Base-by-base conservation (phyloP, 2,888 invertebrate genomes). In the Chironomus tentans region DNA sequence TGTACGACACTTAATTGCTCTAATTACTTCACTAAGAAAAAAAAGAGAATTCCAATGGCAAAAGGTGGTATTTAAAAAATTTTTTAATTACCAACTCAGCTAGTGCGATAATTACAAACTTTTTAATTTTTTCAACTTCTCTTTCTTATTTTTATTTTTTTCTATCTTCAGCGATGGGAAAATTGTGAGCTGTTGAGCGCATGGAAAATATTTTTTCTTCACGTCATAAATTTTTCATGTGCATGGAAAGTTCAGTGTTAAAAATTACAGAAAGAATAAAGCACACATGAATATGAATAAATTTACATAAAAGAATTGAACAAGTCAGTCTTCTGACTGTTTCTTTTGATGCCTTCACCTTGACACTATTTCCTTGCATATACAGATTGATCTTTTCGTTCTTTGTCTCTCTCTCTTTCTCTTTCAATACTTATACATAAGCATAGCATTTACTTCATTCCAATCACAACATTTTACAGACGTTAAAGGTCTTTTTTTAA, bases 401-500 rank as follows among this genome's bases (percentile, higher is more conserved):
- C 13, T 18, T 7, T 38, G 38, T 38, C 38, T 38, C 38, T 38
- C 10, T 38, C 7, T 38, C 38, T 1, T 1, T 10, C 10, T 38
- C 7, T 38, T n/a, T n/a, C n/a, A n/a, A n/a, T n/a, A 2, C 38
- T 38, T 38, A 38, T 38, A 10, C 10, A 38, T 38, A 38, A 38
- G 10, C 38, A 38, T 38, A 38, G 10, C 38, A 38, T 38, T 38
- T 38, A 38, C 38, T 38, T 38, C 18, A 65, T 65, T 24, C 22
- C 21, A 65, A 65, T 65, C 22, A 65, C 22, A 65, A 65, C 65
- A 24, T 21, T 24, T 21, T 24, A 65, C 22, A 65, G 65, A 65
- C 65, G 65, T 22, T 24, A 65, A 65, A 65, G 65, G 65, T 65
- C 62, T 61, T 50, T 71, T 38, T 73, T 73, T 73, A 73, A 73